Percentiles rank a stretch among this genome's conserved stretches.
phyloP scores from a whole-genome alignment of 2,797 vertebrate genomes.

The Anolis apletophallus region DNA sequence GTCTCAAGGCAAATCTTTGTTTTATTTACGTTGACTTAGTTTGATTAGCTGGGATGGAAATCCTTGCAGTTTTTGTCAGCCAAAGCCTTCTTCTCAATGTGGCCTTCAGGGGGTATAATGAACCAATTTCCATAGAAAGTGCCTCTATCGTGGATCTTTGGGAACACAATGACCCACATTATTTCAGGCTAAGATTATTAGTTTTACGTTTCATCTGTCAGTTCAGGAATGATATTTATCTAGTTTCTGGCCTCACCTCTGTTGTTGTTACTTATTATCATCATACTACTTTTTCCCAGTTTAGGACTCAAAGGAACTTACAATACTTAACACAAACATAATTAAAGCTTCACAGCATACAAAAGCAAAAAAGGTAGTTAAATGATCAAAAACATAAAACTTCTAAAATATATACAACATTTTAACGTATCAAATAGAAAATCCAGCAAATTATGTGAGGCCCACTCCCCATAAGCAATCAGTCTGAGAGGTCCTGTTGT shows the following conservation, averaged over 20 bases:
- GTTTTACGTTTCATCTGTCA: not conserved
- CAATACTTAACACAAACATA: too few relatives aligned
- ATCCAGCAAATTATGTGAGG: too few relatives aligned
- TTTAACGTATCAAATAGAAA: too few relatives aligned
- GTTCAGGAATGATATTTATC: not conserved
- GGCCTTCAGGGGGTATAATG: not conserved
- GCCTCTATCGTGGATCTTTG: not conserved
- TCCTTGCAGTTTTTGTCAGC: not conserved
- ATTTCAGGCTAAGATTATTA: not conserved
- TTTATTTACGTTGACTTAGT: slow-evolving; percentile 2
- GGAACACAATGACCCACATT: not conserved
- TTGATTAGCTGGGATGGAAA: slow-evolving; percentile 11
- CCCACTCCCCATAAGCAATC: too few relatives aligned
- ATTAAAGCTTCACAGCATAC: too few relatives aligned
- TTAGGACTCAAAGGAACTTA: too few relatives aligned
- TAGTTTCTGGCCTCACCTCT: not conserved
- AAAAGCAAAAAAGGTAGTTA: too few relatives aligned
- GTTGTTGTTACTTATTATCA: too few relatives aligned
- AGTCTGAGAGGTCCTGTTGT: too few relatives aligned
- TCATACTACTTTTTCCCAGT: too few relatives aligned
- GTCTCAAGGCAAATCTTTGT: slow-evolving; percentile 16
- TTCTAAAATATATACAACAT: too few relatives aligned
- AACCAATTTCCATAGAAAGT: slow-evolving; percentile 10
- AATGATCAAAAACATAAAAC: too few relatives aligned
- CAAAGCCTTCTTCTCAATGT: not conserved